A percentile compares a stretch with the other conserved stretches of the same genome.
Evolutionary conservation across 1,140 invertebrate species (phyloP).

Genomic region (Drosophila pachea): DNA sequence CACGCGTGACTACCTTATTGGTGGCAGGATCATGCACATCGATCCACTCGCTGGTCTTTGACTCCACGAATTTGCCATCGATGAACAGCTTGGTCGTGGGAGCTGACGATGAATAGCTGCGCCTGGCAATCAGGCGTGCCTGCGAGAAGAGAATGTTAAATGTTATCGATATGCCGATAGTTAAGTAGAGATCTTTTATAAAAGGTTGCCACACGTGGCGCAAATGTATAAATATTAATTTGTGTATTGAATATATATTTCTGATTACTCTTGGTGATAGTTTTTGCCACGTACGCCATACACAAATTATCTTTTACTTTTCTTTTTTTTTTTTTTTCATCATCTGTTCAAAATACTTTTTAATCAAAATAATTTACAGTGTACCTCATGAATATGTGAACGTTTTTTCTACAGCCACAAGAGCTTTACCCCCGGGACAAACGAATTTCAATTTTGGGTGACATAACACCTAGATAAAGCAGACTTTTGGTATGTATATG

Average conservation of each 20-base stretch:
- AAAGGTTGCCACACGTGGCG: not conserved
- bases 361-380: not conserved
- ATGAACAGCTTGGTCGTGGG: conserved; percentile 94
- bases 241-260: too few species aligned
- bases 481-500: not conserved
- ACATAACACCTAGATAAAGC: not conserved
- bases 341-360: not conserved
- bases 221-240: not conserved
- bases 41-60: conserved; percentile 94
- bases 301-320: not conserved
- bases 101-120: conserved; percentile 75
- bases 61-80: conserved; percentile 96
- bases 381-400: not conserved
- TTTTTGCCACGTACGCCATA: not conserved
- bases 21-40: conserved; percentile 96
- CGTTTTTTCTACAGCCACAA: not conserved
- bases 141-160: conserved; percentile 17
- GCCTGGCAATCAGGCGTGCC: conserved; percentile 58
- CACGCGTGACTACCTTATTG: conserved; percentile 89
- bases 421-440: not conserved
- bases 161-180: conserved; percentile 9
- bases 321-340: not conserved
- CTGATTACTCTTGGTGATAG: not conserved
- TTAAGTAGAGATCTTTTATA: not conserved
- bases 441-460: conserved; percentile 2